Base-by-base conservation (phyloP, 2,797 vertebrate genomes). In the Hemitrygon akajei region DNA sequence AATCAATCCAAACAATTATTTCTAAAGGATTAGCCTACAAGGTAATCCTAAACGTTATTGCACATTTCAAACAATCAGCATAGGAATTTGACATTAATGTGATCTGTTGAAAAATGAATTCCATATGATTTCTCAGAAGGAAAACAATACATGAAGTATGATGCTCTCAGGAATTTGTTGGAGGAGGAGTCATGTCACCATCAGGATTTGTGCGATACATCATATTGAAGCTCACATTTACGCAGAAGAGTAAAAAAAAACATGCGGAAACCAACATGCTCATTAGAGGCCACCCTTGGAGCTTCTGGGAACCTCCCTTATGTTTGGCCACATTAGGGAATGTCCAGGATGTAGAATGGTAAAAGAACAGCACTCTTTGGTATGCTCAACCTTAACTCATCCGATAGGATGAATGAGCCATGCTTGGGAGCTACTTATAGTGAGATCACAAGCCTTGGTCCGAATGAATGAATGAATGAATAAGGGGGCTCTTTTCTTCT, bases 1-100 rank as follows among this genome's bases (percentile, higher is more conserved):
- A 34, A 89, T 89, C 86, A 89, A 69, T 89, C 60, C n/a, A 66
- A 89, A 37, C 60, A 89, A 89, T 37, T 34, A 69, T 37, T 89
- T 37, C 63, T 37, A 11, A 66, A 69, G 20, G 60, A 89, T 69
- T 37, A 34, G 60, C 69, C 63, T 37, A 69, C 86, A 63, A 89
- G 86, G 86, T 89, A 69, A 89, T 63, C 86, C 69, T 89, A 66
- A 89, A 69, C 63, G 56, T 69, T 89, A 89, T 89, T 89, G 60
- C 34, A 89, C 20, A 22, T 89, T 89, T 69, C 20, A 89, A 89
- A 69, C 25, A 66, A 89, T 69, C 86, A 69, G 63, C 18, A 2
- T 30, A 37, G 86, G 86, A 66, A 69, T 22, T 89, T 89, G 86
- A 69, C 63, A 20, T 89, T 63, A 37, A 89, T 37, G 60, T 89